Percentiles rank a stretch among this genome's conserved stretches.
phyloP scores from a whole-genome alignment of 1,140 invertebrate species.

The Platorchestia sp. region DNA sequence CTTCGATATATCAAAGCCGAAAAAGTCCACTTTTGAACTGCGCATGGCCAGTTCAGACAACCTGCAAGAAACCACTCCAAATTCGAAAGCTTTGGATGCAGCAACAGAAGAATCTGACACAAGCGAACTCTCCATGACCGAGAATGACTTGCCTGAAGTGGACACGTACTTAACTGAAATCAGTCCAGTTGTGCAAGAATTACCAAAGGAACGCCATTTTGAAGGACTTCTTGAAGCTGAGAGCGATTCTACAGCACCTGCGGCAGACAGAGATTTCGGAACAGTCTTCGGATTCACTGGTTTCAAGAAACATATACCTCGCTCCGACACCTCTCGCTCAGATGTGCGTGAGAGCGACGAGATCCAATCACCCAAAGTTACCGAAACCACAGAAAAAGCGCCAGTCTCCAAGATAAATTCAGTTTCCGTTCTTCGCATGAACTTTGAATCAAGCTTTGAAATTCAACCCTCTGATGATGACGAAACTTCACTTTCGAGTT shows the following conservation, averaged over 20 bases:
- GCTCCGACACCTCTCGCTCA: neutral
- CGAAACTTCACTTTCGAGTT: neutral
- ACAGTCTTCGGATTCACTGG: neutral
- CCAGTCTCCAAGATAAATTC: neutral
- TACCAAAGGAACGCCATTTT: neutral
- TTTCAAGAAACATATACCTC: conserved; percentile 34
- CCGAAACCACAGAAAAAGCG: neutral
- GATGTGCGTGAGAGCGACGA: neutral
- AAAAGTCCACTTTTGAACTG: neutral
- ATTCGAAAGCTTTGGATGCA: neutral
- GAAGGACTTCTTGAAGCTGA: neutral
- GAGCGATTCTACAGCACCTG: neutral
- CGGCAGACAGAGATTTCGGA: neutral
- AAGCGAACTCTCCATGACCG: neutral
- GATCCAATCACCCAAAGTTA: neutral
- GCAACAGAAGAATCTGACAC: neutral
- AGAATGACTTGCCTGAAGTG: conserved; percentile 36
- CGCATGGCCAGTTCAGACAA: neutral
- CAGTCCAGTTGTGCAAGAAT: neutral
- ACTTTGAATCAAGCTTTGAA: conserved; percentile 18
- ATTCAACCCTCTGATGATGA: neutral
- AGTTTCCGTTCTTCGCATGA: conserved; percentile 19
- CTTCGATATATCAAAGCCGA: conserved; percentile 2
- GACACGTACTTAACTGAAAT: conserved; percentile 22
- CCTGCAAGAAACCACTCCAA: neutral